These are phyloP conservation scores for Capricornis sumatraensis DNA, from an alignment of 2,113 vertebrate genomes.

Conservation along the genomic window DNA sequence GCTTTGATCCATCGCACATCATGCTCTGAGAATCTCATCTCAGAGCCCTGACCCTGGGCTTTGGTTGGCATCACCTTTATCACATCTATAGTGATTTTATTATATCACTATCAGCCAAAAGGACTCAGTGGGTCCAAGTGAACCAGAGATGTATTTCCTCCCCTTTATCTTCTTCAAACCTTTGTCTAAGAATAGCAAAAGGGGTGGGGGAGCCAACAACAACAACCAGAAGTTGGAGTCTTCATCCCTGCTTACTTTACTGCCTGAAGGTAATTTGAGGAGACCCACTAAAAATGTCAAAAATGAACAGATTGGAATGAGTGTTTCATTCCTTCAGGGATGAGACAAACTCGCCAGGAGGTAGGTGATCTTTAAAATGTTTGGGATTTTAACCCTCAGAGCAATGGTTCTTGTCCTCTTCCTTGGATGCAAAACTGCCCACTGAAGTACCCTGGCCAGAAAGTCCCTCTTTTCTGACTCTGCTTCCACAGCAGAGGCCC, in stretches of 20 bases:
- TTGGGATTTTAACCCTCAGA: slow-evolving; percentile 41
- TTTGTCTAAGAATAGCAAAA: slow-evolving; percentile 58
- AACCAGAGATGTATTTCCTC: not conserved
- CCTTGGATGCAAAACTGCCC: not conserved
- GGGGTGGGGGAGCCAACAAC: not conserved
- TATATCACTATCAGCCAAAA: slow-evolving; percentile 44
- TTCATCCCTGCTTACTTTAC: slow-evolving; percentile 73
- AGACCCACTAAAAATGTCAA: slow-evolving; percentile 68
- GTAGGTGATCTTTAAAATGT: not conserved
- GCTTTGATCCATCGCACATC: fast-evolving
- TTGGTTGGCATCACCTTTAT: not conserved
- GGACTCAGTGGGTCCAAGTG: not conserved
- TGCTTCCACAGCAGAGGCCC: not conserved
- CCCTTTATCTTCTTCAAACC: slow-evolving; percentile 37
- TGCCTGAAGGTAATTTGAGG: slow-evolving; percentile 74
- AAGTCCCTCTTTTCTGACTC: not conserved
- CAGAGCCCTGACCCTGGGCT: not conserved
- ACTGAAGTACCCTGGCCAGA: not conserved
- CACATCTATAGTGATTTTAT: slow-evolving; percentile 27
- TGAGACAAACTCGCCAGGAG: slow-evolving; percentile 40
- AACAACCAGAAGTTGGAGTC: slow-evolving; percentile 22
- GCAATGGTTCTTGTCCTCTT: not conserved
- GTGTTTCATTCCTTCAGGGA: slow-evolving; percentile 67
- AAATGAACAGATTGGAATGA: slow-evolving; percentile 74
- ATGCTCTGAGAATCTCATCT: not conserved